These are phyloP conservation scores for Drosophila monieri DNA, from an alignment of 2,888 invertebrate genomes.

Conservation along the genomic window DNA sequence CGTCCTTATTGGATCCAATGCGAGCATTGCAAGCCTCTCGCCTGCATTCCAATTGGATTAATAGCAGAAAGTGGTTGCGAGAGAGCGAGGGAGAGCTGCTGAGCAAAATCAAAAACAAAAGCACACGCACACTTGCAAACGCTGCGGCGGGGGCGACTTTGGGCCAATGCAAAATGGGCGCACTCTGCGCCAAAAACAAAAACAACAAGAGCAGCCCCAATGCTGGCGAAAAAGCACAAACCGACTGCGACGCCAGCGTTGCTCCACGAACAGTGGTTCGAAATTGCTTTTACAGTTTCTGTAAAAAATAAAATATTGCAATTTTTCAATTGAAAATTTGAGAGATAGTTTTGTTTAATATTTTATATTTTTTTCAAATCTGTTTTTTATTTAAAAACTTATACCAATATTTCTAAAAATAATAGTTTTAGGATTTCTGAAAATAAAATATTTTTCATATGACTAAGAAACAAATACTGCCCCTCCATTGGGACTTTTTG, in stretches of 20 bases:
- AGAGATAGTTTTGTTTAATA: no score
- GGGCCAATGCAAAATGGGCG: slow-evolving; percentile 60
- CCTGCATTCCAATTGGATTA: slow-evolving; percentile 78
- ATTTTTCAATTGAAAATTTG: no score
- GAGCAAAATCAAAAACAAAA: slow-evolving; percentile 51
- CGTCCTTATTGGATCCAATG: slow-evolving; percentile 16
- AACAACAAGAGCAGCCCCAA: slow-evolving; percentile 30
- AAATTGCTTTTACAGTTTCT: background rate
- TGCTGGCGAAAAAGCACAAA: slow-evolving; percentile 35
- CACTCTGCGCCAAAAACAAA: slow-evolving; percentile 40
- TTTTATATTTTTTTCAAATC: no score
- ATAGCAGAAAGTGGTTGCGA: slow-evolving; percentile 60
- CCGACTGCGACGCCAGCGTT: slow-evolving; percentile 21
- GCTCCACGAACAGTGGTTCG: slow-evolving; percentile 35
- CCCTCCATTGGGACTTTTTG: no score
- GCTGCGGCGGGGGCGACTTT: slow-evolving; percentile 36
- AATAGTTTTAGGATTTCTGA: no score
- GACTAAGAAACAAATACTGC: no score
- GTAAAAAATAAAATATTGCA: no score
- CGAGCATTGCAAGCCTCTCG: slow-evolving; percentile 51
- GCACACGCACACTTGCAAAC: slow-evolving; percentile 25
- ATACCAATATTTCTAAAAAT: no score
- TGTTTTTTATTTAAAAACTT: no score
- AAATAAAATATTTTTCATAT: no score
- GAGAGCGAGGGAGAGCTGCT: slow-evolving; percentile 14